Percentiles rank a stretch among this genome's conserved stretches.
phyloP scores from a whole-genome alignment of 2,113 vertebrate species.

The Prionailurus viverrinus region DNA sequence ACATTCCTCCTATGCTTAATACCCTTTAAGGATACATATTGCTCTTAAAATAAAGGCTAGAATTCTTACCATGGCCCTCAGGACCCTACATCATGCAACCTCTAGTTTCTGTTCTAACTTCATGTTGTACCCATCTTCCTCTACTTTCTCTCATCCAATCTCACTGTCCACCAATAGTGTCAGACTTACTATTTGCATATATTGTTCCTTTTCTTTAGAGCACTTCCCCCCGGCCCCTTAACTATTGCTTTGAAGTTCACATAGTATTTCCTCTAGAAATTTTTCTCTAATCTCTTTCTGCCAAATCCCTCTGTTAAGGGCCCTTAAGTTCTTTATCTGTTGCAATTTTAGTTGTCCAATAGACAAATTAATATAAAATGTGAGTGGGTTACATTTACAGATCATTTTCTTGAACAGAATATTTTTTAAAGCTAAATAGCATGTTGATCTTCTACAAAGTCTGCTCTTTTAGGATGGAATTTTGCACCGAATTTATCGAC shows the following conservation, averaged over 20 bases:
- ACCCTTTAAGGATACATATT: neutral
- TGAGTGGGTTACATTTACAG: neutral
- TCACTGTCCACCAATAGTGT: neutral
- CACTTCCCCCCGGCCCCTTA: neutral
- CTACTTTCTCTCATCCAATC: neutral
- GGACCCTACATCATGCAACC: neutral
- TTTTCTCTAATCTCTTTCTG: neutral
- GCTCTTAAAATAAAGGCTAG: neutral
- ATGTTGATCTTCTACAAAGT: neutral
- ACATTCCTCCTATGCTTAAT: neutral
- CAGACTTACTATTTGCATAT: neutral
- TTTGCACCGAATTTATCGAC: neutral
- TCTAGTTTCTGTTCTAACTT: neutral
- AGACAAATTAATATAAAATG: slow-evolving; percentile 21
- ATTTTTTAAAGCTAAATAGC: neutral
- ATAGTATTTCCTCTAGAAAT: neutral
- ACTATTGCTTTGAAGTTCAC: neutral
- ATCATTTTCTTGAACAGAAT: neutral
- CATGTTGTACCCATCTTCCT: neutral
- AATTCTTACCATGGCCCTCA: neutral
- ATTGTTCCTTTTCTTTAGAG: neutral
- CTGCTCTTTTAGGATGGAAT: neutral
- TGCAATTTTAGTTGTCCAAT: neutral
- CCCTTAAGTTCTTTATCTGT: neutral
- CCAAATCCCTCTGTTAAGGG: neutral